phyloP scores from a whole-genome alignment of 2,888 invertebrate species.

The Pyrgus malvae region DNA sequence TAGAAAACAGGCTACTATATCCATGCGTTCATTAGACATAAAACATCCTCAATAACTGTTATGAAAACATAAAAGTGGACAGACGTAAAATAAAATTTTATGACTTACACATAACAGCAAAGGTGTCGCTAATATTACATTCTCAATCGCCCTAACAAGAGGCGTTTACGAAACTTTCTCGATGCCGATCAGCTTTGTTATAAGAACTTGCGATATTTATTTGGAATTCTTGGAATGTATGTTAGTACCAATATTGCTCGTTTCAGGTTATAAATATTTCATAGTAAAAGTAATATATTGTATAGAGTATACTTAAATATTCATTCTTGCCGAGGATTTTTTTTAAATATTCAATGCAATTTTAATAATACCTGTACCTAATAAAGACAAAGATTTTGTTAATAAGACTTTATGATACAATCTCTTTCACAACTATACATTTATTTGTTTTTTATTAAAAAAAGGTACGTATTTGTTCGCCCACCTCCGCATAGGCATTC shows the following conservation, averaged over 20 bases:
- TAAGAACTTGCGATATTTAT: conserved; percentile 12
- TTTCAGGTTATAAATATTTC: neutral
- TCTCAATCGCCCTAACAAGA: conserved; percentile 35
- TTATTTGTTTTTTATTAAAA: no score
- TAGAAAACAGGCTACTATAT: neutral
- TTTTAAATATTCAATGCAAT: no score
- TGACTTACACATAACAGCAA: conserved; percentile 26
- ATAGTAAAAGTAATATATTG: neutral
- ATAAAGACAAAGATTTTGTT: no score
- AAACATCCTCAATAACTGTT: conserved; percentile 5
- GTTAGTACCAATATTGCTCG: no score
- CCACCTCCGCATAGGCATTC: no score
- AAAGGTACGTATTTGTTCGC: no score
- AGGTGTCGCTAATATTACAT: conserved; percentile 34
- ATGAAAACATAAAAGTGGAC: conserved; percentile 18
- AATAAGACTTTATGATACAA: no score
- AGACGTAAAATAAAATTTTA: conserved; percentile 19
- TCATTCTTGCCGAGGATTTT: neutral
- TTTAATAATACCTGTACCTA: no score
- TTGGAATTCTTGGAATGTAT: conserved; percentile 5
- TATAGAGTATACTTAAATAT: neutral
- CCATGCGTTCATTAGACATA: neutral
- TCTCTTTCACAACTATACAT: no score
- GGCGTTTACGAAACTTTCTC: conserved; percentile 40
- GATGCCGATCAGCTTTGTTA: conserved; percentile 39